Evolutionary conservation across 2,797 vertebrate species (phyloP).

Genomic region (Mormyrops attenuatus): DNA sequence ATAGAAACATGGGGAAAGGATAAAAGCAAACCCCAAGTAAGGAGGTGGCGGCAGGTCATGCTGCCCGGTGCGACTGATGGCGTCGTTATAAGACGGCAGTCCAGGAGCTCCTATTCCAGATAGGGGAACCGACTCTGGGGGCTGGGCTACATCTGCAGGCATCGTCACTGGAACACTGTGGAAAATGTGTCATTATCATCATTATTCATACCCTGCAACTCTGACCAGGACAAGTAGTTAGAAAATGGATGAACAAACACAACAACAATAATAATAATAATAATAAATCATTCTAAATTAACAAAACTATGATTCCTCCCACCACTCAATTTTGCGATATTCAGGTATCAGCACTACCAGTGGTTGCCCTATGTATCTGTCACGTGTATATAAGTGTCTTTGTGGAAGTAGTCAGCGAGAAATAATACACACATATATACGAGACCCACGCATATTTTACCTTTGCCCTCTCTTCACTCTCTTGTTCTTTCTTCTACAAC

Average conservation of each 20-base stretch:
- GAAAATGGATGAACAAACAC: background rate
- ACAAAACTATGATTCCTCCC: background rate
- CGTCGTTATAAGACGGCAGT: constrained; percentile 62
- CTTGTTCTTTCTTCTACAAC: constrained; percentile 54
- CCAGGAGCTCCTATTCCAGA: constrained; percentile 40
- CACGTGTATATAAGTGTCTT: background rate
- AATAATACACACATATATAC: background rate
- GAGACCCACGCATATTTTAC: constrained; percentile 29
- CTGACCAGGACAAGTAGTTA: background rate
- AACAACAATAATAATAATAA: background rate
- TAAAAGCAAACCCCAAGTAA: constrained; percentile 57
- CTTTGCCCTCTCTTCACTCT: constrained; percentile 26
- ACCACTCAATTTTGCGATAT: background rate
- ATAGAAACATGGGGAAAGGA: background rate
- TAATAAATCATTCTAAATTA: background rate
- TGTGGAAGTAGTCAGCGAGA: background rate
- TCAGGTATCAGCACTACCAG: background rate
- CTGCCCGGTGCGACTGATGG: constrained; percentile 52
- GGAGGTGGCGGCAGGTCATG: constrained; percentile 64
- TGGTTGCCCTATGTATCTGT: background rate
- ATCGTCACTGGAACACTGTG: constrained; percentile 56
- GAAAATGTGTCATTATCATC: background rate
- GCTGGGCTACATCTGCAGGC: constrained; percentile 40
- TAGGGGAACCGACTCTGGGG: constrained; percentile 50
- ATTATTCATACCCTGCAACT: background rate